Evolutionary conservation across 2,888 invertebrate genomes (phyloP).

Genomic region (Tetragonisca angustula): DNA sequence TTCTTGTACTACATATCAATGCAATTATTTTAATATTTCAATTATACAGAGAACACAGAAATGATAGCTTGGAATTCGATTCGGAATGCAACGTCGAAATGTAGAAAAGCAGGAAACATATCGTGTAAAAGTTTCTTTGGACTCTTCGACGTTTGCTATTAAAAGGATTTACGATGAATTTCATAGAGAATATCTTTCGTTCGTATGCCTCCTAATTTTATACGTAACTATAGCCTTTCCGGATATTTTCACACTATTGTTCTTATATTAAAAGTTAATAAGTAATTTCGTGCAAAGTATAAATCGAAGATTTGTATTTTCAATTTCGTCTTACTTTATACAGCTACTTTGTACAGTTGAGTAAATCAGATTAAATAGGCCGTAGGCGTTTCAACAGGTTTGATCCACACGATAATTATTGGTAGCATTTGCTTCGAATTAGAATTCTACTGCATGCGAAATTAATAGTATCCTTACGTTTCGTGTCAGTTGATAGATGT

Average conservation of each 20-base stretch:
- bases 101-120: background rate
- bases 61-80: background rate
- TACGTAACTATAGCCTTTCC: no score
- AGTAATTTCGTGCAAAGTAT: no score
- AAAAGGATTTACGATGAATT: no score
- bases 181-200: no score
- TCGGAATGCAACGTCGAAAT: background rate
- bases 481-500: no score
- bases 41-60: background rate
- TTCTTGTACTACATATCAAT: background rate
- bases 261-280: no score
- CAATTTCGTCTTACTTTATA: no score
- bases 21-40: background rate
- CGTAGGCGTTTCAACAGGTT: background rate
- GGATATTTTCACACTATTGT: no score
- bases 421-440: background rate
- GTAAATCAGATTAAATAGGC: background rate
- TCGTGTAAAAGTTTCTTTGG: background rate
- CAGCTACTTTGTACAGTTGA: no score
- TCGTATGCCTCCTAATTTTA: no score
- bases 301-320: no score
- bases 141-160: background rate
- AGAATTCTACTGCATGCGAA: background rate
- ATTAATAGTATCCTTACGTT: background rate
- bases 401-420: background rate